A percentile compares a stretch with the other conserved stretches of the same genome.
Evolutionary conservation across 2,113 vertebrate genomes (phyloP).

Genomic region (Oostethus manadensis): DNA sequence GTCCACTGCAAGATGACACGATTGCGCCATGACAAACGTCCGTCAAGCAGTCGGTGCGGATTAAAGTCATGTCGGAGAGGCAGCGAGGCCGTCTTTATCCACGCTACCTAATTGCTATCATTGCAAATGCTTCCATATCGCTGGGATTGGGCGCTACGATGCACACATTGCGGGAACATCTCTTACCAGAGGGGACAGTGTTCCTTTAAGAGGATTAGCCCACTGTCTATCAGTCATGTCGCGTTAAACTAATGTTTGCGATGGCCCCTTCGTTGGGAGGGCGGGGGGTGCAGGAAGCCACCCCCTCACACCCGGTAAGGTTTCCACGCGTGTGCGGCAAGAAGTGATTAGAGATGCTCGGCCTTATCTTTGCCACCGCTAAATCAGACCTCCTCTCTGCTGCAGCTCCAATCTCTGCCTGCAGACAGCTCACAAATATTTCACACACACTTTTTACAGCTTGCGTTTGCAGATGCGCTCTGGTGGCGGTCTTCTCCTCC

Average conservation of each 20-base stretch:
- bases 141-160: conserved; percentile 61
- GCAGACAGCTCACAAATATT: conserved; percentile 40
- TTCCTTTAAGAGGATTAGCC: conserved; percentile 74
- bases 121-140: conserved; percentile 48
- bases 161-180: conserved; percentile 42
- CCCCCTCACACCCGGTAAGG: conserved; percentile 63
- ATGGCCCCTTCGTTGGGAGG: conserved; percentile 44
- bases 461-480: neutral
- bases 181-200: conserved; percentile 70
- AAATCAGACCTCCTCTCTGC: conserved; percentile 45
- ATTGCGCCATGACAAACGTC: conserved; percentile 44
- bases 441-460: neutral
- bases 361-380: conserved; percentile 54
- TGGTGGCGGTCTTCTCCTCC: neutral
- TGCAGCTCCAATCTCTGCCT: conserved; percentile 52
- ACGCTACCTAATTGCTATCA: conserved; percentile 51
- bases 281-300: conserved; percentile 50
- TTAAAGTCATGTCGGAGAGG: conserved; percentile 18
- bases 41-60: conserved; percentile 19
- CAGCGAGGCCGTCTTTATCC: conserved; percentile 20
- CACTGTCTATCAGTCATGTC: conserved; percentile 68
- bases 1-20: conserved; percentile 43
- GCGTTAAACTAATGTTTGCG: conserved; percentile 64
- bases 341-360: conserved; percentile 59
- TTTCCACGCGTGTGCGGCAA: conserved; percentile 51